phyloP scores from a whole-genome alignment of 1,140 invertebrate genomes.

The Neodiprion lecontei region DNA sequence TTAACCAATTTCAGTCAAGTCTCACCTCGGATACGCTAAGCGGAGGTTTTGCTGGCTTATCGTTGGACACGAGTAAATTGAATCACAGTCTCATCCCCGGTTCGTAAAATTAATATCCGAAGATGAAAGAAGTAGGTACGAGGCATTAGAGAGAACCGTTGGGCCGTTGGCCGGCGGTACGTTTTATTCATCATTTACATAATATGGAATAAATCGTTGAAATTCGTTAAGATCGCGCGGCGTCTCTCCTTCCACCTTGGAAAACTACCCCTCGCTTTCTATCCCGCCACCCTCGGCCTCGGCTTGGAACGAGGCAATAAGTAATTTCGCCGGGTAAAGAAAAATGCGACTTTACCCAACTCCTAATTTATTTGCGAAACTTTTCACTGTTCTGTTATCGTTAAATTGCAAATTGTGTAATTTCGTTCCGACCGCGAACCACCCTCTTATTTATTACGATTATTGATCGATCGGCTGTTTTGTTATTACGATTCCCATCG shows the following conservation, averaged over 20 bases:
- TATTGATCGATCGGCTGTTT: constrained; percentile 39
- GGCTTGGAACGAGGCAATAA: constrained; percentile 31
- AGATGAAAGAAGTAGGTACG: constrained; percentile 43
- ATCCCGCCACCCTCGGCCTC: background rate
- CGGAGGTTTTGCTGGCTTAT: no score
- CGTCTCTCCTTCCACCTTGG: background rate
- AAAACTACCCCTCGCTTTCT: constrained; percentile 14
- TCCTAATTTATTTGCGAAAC: background rate
- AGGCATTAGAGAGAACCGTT: constrained; percentile 17
- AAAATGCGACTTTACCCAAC: constrained; percentile 20
- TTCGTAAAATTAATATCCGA: constrained; percentile 47
- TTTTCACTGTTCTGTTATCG: constrained; percentile 35
- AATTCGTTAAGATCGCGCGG: constrained; percentile 24
- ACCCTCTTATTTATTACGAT: constrained; percentile 41
- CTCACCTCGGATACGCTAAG: no score
- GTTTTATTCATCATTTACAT: constrained; percentile 37
- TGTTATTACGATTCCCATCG: constrained; percentile 3
- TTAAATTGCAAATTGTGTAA: constrained; percentile 46
- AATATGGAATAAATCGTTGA: constrained; percentile 44
- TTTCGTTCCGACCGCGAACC: constrained; percentile 31
- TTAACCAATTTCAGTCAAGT: no score
- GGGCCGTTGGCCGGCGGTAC: constrained; percentile 13
- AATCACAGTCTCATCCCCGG: constrained; percentile 40
- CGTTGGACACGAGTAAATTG: constrained; percentile 39
- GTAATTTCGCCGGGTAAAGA: constrained; percentile 33